These are phyloP conservation scores for Neoarius graeffei DNA, from an alignment of 2,113 vertebrate genomes.

Conservation along the genomic window DNA sequence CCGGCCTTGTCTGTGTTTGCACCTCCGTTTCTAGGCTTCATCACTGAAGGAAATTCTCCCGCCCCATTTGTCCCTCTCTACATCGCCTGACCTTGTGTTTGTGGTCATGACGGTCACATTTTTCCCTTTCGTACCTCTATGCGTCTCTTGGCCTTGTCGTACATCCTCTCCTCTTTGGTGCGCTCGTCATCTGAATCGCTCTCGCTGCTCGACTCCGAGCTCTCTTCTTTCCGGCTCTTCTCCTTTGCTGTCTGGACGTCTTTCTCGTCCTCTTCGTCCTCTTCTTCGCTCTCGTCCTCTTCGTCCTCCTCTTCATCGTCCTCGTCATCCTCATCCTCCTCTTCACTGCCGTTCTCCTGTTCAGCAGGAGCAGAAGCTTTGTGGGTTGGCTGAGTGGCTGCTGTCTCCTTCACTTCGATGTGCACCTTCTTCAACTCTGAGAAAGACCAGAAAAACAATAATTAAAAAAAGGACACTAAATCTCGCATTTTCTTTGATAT, in stretches of 20 bases:
- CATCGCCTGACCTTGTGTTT: background rate
- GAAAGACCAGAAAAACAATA: background rate
- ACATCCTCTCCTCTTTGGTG: slow-evolving; percentile 89
- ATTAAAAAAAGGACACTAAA: no score
- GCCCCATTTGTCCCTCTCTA: no score
- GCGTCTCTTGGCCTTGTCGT: slow-evolving; percentile 91
- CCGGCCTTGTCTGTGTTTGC: background rate
- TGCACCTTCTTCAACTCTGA: slow-evolving; percentile 89
- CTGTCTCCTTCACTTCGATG: slow-evolving; percentile 89
- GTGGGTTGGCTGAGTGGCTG: slow-evolving; percentile 67
- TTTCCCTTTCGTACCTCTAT: slow-evolving; percentile 82
- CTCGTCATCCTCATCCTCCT: slow-evolving; percentile 71
- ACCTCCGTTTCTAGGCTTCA: no score
- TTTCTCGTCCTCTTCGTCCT: slow-evolving; percentile 72
- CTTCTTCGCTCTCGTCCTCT: slow-evolving; percentile 34
- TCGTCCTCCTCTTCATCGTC: slow-evolving; percentile 76
- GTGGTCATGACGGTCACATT: background rate
- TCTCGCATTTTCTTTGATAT: background rate
- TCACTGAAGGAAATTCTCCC: no score
- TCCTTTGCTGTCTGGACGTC: slow-evolving; percentile 67
- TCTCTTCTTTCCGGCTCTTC: slow-evolving; percentile 76
- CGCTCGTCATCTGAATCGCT: slow-evolving; percentile 89
- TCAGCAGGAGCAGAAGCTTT: slow-evolving; percentile 71
- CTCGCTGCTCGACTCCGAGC: slow-evolving; percentile 84
- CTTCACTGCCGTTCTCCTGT: slow-evolving; percentile 81